Conservation (phyloP, 2,888 invertebrate species). For the Patella caerulea region DNA sequence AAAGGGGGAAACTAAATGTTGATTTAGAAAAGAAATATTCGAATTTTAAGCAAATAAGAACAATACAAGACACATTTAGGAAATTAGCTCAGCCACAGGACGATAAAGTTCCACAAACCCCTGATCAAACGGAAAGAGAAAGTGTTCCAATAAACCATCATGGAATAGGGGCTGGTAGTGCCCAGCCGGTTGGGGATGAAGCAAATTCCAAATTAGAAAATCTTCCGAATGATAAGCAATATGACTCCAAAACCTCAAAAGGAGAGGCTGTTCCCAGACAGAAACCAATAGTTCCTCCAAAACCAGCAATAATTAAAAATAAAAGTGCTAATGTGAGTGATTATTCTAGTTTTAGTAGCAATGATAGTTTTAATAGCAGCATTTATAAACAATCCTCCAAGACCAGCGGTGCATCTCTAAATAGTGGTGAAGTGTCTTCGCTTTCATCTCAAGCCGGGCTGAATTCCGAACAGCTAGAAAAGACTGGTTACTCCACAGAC, state of each 20-base stretch:
- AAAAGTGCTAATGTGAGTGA: conserved; percentile 10
- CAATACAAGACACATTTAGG: background rate
- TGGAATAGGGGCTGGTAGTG: background rate
- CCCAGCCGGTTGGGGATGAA: background rate
- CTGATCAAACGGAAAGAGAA: background rate
- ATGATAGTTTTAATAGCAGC: conserved; percentile 50
- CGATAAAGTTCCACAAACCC: background rate
- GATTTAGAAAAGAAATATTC: conserved; percentile 4
- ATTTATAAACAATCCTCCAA: conserved; percentile 17
- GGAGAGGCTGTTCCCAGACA: background rate
- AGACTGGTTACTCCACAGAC: conserved; percentile 39
- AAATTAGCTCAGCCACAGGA: background rate
- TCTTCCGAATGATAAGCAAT: background rate
- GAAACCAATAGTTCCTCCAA: background rate
- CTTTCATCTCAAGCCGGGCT: conserved; percentile 54
- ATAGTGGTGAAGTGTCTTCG: conserved; percentile 57
- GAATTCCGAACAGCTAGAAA: conserved; percentile 42
- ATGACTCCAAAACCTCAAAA: background rate
- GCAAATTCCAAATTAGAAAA: conserved; percentile 13
- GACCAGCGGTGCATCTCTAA: conserved; percentile 47
- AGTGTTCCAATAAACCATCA: background rate
- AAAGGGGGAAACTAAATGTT: background rate
- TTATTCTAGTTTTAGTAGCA: conserved; percentile 51
- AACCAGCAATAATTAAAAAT: background rate
- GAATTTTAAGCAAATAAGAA: background rate